Base-by-base conservation (phyloP, 1,140 invertebrate genomes). In the Aphelinus certus region DNA sequence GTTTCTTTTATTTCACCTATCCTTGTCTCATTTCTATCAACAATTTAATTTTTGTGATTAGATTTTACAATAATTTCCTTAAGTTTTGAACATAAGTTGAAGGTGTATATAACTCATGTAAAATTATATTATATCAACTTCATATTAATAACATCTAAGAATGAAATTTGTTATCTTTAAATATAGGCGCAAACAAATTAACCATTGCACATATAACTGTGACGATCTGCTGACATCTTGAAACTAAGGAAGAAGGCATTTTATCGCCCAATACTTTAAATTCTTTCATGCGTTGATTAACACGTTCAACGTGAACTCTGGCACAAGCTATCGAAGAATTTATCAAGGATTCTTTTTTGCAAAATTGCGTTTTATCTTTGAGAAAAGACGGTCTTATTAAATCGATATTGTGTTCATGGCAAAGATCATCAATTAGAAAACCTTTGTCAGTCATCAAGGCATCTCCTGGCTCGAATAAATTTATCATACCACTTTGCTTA, bases 201-300 rank as follows among this genome's bases (percentile, higher is more conserved):
- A 76, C 70, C 7, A 76, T 64, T 45, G 42, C 76, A 49, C 26
- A 10, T 10, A 73, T 61, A 48, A 79, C 42, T n/a, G 43, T 66
- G 47, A 81, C 72, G 48, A 79, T 76, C 47, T 72, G 26, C 46
- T 79, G 62, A 7, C 72, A 61, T 58, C 47, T 53, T 7, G 61
- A 7, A 5, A 76, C 9, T 55, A 81, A 71, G 53, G 26, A 45
- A 26, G n/a, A n/a, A 4, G 77, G 77, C 42, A 84, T 73, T 56
- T 51, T 78, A 56, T 61, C 72, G 62, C 60, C 73, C 55, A 81
- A 67, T 47, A 83, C 79, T 70, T 80, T 67, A 69, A 80, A 85
- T 10, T 76, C 70, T 81, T 82, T 84, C 4, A 82, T 69, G 73
- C 80, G 71, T 76, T 83, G 78, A 57, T 84, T 84, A 1, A 70